A percentile compares a stretch with the other conserved stretches of the same genome.
phyloP scores from a whole-genome alignment of 2,888 invertebrate genomes.

The Athetis lepigone region DNA sequence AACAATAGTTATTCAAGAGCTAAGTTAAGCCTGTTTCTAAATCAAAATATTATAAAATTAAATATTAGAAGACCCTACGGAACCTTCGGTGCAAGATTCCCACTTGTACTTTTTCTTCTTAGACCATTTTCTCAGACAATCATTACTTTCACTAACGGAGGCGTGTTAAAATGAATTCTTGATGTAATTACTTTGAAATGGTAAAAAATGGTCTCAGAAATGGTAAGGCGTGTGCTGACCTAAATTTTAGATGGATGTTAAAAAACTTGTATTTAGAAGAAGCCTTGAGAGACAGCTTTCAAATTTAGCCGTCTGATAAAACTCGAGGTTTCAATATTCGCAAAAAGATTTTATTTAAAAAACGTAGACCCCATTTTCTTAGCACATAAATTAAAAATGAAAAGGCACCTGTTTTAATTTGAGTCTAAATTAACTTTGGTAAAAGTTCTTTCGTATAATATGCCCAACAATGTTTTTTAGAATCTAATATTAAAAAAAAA shows the following conservation, averaged over 20 bases:
- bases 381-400: constrained; percentile 19
- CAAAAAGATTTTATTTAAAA: constrained; percentile 10
- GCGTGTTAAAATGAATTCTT: constrained; percentile 29
- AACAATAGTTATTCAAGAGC: too few relatives aligned
- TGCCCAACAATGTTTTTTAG: neutral
- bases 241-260: constrained; percentile 38
- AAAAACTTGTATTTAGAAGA: constrained; percentile 39
- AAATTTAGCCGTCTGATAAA: constrained; percentile 22
- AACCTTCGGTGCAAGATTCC: too few relatives aligned
- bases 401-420: constrained; percentile 20
- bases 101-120: neutral
- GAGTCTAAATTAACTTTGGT: constrained; percentile 14
- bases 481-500: constrained; percentile 6
- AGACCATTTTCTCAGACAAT: constrained; percentile 1
- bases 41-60: too few relatives aligned
- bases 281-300: constrained; percentile 16
- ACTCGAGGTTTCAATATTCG: constrained; percentile 30
- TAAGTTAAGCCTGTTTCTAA: too few relatives aligned
- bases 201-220: constrained; percentile 29
- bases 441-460: constrained; percentile 5
- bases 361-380: constrained; percentile 3
- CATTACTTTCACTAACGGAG: constrained; percentile 14
- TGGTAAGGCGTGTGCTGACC: constrained; percentile 28
- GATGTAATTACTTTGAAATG: constrained; percentile 42
- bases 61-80: too few relatives aligned